These are phyloP conservation scores for Cnemophilus loriae DNA, from an alignment of 2,113 vertebrate genomes.

Conservation along the genomic window DNA sequence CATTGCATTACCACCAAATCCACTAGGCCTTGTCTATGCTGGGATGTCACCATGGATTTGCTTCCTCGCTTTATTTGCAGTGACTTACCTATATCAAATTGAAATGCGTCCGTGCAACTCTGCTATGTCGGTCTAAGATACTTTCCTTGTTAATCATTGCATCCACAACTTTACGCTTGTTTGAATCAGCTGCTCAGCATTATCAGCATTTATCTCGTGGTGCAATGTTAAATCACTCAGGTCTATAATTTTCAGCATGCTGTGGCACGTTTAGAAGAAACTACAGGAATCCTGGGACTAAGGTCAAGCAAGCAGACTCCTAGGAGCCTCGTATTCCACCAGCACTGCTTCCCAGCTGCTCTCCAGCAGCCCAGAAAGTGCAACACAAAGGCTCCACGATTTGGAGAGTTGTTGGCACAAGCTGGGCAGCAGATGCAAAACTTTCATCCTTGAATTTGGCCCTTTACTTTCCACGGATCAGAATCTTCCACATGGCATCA, in stretches of 20 bases:
- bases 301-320: neutral
- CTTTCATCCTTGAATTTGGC: neutral
- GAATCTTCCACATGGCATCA: neutral
- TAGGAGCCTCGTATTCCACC: neutral
- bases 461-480: neutral
- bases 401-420: accelerated
- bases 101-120: neutral
- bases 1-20: neutral
- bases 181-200: constrained; percentile 52
- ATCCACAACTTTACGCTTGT: constrained; percentile 46
- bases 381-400: accelerated
- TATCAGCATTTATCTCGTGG: constrained; percentile 8
- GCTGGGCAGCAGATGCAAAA: accelerated
- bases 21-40: accelerated
- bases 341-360: neutral
- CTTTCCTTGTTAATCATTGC: constrained; percentile 56
- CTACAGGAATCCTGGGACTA: constrained; percentile 36
- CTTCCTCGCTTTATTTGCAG: neutral
- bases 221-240: constrained; percentile 21
- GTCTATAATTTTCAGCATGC: constrained; percentile 34
- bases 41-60: constrained; percentile 1
- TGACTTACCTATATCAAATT: neutral
- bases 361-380: neutral
- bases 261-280: constrained; percentile 3
- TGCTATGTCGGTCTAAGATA: neutral